These are phyloP conservation scores for Gasterosteus aculeatus DNA, from an alignment of 2,113 vertebrate species.

Conservation along the genomic window DNA sequence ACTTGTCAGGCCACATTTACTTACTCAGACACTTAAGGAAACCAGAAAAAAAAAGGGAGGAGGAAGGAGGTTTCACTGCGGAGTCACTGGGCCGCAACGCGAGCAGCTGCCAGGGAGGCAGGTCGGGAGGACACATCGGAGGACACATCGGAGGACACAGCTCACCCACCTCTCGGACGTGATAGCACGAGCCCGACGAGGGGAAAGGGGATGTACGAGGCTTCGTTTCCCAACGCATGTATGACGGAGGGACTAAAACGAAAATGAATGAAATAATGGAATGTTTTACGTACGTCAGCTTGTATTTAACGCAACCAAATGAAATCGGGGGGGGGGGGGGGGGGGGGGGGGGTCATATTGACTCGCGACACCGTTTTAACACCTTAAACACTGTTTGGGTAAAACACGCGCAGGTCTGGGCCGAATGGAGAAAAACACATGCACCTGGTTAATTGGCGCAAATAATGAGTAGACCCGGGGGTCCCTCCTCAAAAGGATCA, in stretches of 20 bases:
- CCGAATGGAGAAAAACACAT: conserved; percentile 54
- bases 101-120: conserved; percentile 51
- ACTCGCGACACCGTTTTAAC: conserved; percentile 11
- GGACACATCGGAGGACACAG: conserved; percentile 19
- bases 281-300: not conserved
- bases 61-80: conserved; percentile 42
- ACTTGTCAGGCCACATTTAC: conserved; percentile 64
- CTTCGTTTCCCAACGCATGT: not conserved
- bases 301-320: not conserved
- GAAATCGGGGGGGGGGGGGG: not conserved
- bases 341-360: conserved; percentile 2
- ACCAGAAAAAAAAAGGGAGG: conserved; percentile 38
- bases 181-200: not conserved
- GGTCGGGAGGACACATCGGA: conserved; percentile 12
- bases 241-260: not conserved
- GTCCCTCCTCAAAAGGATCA: conserved; percentile 29
- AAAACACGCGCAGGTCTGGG: conserved; percentile 13
- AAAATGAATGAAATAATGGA: not conserved
- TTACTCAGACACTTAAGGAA: conserved; percentile 70
- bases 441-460: conserved; percentile 71
- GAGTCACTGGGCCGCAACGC: conserved; percentile 46
- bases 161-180: conserved; percentile 26
- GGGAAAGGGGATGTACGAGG: not conserved
- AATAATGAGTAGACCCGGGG: conserved; percentile 51
- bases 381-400: not conserved